Percentiles rank a stretch among this genome's conserved stretches.
Evolutionary conservation across 2,797 vertebrate genomes (phyloP).

Genomic region (Sarcoramphus papa): DNA sequence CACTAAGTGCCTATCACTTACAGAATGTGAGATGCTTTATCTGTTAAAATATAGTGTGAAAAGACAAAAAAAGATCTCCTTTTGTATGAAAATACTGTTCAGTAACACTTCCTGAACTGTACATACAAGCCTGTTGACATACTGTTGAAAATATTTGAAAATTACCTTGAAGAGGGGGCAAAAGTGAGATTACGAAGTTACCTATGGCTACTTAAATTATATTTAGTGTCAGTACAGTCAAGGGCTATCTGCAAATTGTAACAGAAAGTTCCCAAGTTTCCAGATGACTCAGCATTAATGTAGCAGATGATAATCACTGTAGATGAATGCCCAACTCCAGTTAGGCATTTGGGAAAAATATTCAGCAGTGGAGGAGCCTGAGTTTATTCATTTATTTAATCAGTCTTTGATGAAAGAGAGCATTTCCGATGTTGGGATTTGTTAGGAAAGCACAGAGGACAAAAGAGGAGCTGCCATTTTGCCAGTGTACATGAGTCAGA

Average conservation of each 20-base stretch:
- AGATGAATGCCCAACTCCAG: background rate
- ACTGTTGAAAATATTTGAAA: background rate
- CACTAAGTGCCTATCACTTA: background rate
- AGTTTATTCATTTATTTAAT: background rate
- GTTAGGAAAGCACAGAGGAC: background rate
- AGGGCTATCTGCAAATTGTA: background rate
- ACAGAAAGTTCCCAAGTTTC: background rate
- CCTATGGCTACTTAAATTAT: background rate
- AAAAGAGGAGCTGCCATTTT: background rate
- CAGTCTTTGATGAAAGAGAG: background rate
- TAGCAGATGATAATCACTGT: background rate
- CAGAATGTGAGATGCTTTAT: background rate
- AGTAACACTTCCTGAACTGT: background rate
- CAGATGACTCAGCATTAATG: background rate
- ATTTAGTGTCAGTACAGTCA: background rate
- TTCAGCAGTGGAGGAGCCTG: background rate
- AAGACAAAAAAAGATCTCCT: background rate
- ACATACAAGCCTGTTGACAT: background rate
- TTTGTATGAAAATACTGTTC: background rate
- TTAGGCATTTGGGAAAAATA: background rate
- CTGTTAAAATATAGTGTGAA: background rate
- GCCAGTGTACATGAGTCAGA: accelerated
- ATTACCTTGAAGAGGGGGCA: background rate
- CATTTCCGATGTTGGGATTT: background rate
- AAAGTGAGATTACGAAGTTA: background rate